A percentile compares a stretch with the other conserved stretches of the same genome.
These are phyloP conservation scores for Epicauta chinensis DNA, from an alignment of 1,140 invertebrate genomes.

Conservation along the genomic window DNA sequence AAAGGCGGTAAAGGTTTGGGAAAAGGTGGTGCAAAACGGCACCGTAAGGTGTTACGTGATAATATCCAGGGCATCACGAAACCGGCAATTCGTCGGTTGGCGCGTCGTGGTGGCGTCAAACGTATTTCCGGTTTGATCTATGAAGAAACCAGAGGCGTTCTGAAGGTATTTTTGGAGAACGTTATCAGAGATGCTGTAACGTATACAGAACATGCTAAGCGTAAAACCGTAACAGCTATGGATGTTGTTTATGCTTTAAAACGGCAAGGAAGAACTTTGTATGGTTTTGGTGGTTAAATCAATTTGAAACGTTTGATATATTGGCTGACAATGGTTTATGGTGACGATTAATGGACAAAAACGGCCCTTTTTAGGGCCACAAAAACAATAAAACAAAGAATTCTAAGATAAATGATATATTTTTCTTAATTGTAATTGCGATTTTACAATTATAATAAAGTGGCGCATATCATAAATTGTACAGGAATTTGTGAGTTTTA, in stretches of 20 bases:
- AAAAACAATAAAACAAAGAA: neutral
- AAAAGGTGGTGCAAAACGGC: constrained; percentile 63
- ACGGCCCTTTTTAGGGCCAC: neutral
- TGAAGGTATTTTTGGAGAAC: constrained; percentile 76
- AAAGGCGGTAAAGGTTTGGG: constrained; percentile 63
- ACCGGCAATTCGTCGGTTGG: constrained; percentile 55
- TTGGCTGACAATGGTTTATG: no score
- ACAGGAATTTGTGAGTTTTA: no score
- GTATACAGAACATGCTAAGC: constrained; percentile 77
- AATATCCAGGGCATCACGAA: constrained; percentile 54
- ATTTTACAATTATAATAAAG: no score
- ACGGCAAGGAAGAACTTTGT: constrained; percentile 66
- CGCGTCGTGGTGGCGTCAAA: constrained; percentile 61
- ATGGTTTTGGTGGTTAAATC: constrained; percentile 57
- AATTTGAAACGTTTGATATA: no score
- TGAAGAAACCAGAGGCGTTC: constrained; percentile 60
- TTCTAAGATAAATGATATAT: no score
- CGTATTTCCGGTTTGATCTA: constrained; percentile 71
- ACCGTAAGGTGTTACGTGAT: constrained; percentile 61
- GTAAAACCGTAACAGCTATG: constrained; percentile 81
- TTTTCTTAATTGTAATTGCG: no score
- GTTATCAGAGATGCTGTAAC: constrained; percentile 77
- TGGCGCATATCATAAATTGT: no score
- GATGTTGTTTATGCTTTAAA: constrained; percentile 83
- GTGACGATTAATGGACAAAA: no score